Conservation (phyloP, 2,888 invertebrate genomes). For the Nowickia ferox region DNA sequence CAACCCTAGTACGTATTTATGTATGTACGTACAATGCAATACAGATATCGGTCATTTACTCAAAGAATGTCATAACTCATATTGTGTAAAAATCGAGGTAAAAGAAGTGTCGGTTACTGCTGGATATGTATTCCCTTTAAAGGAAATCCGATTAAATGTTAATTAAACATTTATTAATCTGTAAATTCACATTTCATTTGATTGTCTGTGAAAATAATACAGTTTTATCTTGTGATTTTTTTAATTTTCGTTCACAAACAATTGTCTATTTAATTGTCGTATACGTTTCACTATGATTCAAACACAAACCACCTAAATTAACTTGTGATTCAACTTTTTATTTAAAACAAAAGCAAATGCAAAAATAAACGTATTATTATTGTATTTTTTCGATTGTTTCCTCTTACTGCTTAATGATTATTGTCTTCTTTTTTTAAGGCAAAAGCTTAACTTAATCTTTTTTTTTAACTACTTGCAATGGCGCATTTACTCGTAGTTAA, state of each 20-base stretch:
- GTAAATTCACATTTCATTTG: slow-evolving; percentile 29
- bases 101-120: no score
- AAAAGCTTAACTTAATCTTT: slow-evolving; percentile 1
- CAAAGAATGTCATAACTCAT: no score
- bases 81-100: no score
- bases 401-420: slow-evolving; percentile 39
- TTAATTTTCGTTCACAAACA: slow-evolving; percentile 35
- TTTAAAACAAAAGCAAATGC: slow-evolving; percentile 34
- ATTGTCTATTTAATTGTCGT: slow-evolving; percentile 37
- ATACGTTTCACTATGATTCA: slow-evolving; percentile 18
- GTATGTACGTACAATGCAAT: no score
- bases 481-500: no score
- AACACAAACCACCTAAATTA: slow-evolving; percentile 23
- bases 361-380: slow-evolving; percentile 32
- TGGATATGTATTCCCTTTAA: neutral
- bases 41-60: no score
- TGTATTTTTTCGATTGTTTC: slow-evolving; percentile 44
- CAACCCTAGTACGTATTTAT: no score
- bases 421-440: slow-evolving; percentile 15
- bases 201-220: slow-evolving; percentile 30
- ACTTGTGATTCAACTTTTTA: slow-evolving; percentile 49
- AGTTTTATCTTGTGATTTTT: slow-evolving; percentile 47
- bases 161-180: slow-evolving; percentile 39
- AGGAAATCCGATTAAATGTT: slow-evolving; percentile 56
- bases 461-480: slow-evolving; percentile 27